phyloP scores from a whole-genome alignment of 1,140 invertebrate genomes.

The Drosophila mauritiana region DNA sequence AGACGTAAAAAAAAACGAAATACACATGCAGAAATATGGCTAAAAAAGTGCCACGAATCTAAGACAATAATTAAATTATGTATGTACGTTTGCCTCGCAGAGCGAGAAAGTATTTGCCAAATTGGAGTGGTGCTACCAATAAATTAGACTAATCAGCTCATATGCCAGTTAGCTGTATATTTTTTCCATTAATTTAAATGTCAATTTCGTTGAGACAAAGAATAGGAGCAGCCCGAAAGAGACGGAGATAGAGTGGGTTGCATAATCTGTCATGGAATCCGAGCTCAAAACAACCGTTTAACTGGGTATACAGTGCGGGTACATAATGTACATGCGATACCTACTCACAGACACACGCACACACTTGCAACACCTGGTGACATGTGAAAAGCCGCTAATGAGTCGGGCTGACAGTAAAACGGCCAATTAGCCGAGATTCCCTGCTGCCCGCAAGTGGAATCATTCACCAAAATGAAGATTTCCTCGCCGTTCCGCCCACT shows the following conservation, averaged over 20 bases:
- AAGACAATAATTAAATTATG: conserved; percentile 44
- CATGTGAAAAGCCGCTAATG: conserved; percentile 74
- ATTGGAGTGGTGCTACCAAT: neutral
- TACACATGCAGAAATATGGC: conserved; percentile 11
- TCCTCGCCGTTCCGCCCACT: neutral
- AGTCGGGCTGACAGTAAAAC: conserved; percentile 37
- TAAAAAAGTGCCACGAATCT: conserved; percentile 43
- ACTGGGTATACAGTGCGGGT: conserved; percentile 25
- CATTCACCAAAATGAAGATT: conserved; percentile 40
- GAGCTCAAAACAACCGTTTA: conserved; percentile 41
- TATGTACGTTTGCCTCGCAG: neutral
- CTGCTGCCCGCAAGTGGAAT: conserved; percentile 15
- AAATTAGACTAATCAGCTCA: conserved; percentile 4
- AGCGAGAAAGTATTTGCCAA: neutral
- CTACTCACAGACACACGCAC: conserved; percentile 2
- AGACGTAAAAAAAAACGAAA: neutral
- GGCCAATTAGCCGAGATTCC: conserved; percentile 28
- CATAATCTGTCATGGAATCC: conserved; percentile 43
- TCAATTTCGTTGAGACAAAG: conserved; percentile 27
- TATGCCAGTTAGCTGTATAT: neutral
- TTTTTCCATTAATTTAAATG: conserved; percentile 15
- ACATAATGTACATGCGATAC: neutral
- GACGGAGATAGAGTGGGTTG: conserved; percentile 35
- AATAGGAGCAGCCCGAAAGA: conserved; percentile 16
- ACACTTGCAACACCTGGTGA: conserved; percentile 33